Base-by-base conservation (phyloP, 2,113 vertebrate genomes). In the Megaceryle torquata region DNA sequence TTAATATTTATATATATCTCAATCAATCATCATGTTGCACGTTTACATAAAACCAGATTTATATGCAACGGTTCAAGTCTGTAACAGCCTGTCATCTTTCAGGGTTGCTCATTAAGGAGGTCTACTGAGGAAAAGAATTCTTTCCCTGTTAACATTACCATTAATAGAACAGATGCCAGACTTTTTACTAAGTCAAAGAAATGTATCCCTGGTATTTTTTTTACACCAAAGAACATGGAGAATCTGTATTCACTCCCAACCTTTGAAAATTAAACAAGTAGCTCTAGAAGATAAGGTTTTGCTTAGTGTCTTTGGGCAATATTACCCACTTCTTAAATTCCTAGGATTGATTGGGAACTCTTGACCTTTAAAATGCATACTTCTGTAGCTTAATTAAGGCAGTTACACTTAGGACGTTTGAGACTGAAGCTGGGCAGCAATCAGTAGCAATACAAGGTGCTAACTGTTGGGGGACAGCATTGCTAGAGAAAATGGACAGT, bases 271-370 rank as follows among this genome's bases (percentile, higher is more conserved):
- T 80, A 89, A 96, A 97, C 77, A 86, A 82, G 88, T 90, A 87
- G 81, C 92, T 92, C 81, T 37, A 56, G 93, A 92, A 94, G 90
- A 95, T 95, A 91, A 87, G 48, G 91, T 94, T 95, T 95, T 94
- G 70, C 86, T 76, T 93, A 78, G 57, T 65, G 70, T 96, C 88
- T 96, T 91, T 95, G 81, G 83, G 88, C 88, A 91, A 93, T 92
- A 82, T 79, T 94, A 96, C 91, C 88, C 92, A 82, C 95, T 91
- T 95, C 96, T 89, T 92, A 92, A 97, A 96, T 97, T 97, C 91
- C 93, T 88, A 22, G 83, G 88, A 89, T 82, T 95, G 86, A 63
- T 18, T 63, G 59, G 94, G 95, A 95, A 93, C 83, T 76, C 88
- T 82, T 97, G 95, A 96, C 96, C 96, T 97, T 97, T 96, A 92